Conservation (phyloP, 1,140 invertebrate species). For the Tetramorium simillimum region DNA sequence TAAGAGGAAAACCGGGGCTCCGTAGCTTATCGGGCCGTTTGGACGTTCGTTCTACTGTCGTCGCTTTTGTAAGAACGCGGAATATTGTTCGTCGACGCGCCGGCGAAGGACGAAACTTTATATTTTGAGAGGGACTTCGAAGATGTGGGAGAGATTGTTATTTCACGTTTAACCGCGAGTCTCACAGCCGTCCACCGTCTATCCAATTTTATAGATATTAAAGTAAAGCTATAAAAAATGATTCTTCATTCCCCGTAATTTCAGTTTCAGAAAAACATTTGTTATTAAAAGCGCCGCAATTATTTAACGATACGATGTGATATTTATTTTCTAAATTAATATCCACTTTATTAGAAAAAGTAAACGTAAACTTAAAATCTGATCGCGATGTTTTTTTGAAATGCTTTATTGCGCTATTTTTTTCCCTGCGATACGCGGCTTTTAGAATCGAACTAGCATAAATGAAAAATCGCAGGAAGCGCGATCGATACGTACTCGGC, state of each 20-base stretch:
- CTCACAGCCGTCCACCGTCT: not conserved
- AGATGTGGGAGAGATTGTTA: not conserved
- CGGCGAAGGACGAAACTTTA: not conserved
- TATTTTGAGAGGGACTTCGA: not conserved
- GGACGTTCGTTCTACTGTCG: constrained; percentile 60
- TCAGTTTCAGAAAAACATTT: not conserved
- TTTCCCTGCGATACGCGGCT: not conserved
- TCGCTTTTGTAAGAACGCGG: constrained; percentile 31
- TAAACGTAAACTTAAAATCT: not conserved
- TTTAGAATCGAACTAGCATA: not conserved
- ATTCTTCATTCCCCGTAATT: not conserved
- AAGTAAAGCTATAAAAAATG: not conserved
- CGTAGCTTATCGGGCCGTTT: constrained; percentile 66
- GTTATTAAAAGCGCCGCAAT: not conserved
- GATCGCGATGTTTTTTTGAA: not conserved
- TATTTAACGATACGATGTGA: not conserved
- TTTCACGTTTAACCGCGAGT: not conserved
- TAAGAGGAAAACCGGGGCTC: constrained; percentile 34
- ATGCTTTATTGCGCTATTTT: not conserved
- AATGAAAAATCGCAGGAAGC: not conserved
- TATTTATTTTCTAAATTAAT: not conserved
- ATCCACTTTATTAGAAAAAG: not conserved
- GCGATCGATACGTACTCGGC: constrained; percentile 23
- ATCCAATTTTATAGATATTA: not conserved
- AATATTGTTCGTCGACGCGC: not conserved